Base-by-base conservation (phyloP, 2,888 invertebrate species). In the Steromphala cineraria region DNA sequence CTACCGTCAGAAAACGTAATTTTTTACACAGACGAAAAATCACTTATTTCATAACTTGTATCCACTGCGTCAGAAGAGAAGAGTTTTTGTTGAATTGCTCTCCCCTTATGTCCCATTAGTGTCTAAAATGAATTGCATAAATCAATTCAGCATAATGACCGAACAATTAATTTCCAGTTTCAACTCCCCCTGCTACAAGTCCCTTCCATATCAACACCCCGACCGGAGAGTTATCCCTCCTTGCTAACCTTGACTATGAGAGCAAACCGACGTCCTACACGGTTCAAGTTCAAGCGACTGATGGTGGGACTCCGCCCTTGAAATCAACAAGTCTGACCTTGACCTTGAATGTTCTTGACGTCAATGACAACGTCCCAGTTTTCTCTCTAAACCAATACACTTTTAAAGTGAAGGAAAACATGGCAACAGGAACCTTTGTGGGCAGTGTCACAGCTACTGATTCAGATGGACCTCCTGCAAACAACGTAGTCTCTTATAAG, bases 311-410 rank as follows among this genome's bases (percentile, higher is more conserved):
- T 10, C 36, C 5, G 7, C 62, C 21, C 28, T 10, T 15, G 17
- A 62, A 82, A n/a, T 84, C 80, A 74, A 82, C 82, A 2, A 83
- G 82, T 19, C 76, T 85, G 1, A 85, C 84, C 40, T 83, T 87
- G 0, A 83, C 87, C 5, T 82, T 90, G 1, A 98, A 98, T 94
- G 97, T 98, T 36, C 95, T 97, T 85, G 98, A 98, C 93, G 56
- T 76, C 84, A 98, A 98, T 93, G 98, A 98, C 94, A 98, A 98
- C 93, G 96, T 97, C 3, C 98, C 98, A 0, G 95, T 97, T 82
- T 80, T 62, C 31, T 97, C 97, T 92, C 97, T 97, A 1, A 96
- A 97, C 95, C 96, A 97, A 85, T 98, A 98, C 94, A 96, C 96
- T 85, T 96, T 96, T 90, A 97, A 97, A 93, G 95, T 98, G 84